Evolutionary conservation across 2,113 vertebrate species (phyloP), one percentile per base, ranked within the genome.

Genomic region (Nothobranchius furzeri): DNA sequence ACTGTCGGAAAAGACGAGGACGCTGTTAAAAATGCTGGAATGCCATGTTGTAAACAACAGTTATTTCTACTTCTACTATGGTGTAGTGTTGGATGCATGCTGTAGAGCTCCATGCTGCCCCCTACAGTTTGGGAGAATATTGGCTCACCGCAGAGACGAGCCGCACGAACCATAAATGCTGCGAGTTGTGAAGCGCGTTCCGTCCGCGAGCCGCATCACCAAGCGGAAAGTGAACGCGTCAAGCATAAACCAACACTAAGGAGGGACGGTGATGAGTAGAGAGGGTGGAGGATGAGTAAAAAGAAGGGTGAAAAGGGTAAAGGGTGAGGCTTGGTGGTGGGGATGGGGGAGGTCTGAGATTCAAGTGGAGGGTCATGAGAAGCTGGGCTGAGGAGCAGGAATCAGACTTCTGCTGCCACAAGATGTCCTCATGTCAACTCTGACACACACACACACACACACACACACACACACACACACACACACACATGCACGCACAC

Each of bases 401-500:
- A 81, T 84, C 84, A 83, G 51, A 81, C 75, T 43, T 82, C 36
- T 35, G 42, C 50, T 66, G 71, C 61, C 61, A 24, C 24, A 20
- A 62, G 82, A 73, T 53, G 74, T 74, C 65, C 70, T 12, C 0
- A 2, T 75, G 80, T 82, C 76, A 70, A 75, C 46, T 75, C 67
- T 67, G 66, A 69, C 57, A 52, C 51, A 36, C 36, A 63, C 9
- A 12, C 43, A 69, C 50, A 45, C 58, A 55, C 57, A 64, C 46
- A 64, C 11, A 10, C 36, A 48, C 12, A 12, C 51, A 42, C 20
- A 68, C 72, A 70, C 55, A 50, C 60, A 15, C 9, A 40, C 37
- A 40, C 37, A 7, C 4, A 37, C 7, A 25, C 47, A 55, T 54
- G 49, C 65, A 20, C 20, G 1, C 20, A 20, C 20, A 20, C 20